phyloP scores from a whole-genome alignment of 2,113 vertebrate species.

The Uropsilus gracilis region DNA sequence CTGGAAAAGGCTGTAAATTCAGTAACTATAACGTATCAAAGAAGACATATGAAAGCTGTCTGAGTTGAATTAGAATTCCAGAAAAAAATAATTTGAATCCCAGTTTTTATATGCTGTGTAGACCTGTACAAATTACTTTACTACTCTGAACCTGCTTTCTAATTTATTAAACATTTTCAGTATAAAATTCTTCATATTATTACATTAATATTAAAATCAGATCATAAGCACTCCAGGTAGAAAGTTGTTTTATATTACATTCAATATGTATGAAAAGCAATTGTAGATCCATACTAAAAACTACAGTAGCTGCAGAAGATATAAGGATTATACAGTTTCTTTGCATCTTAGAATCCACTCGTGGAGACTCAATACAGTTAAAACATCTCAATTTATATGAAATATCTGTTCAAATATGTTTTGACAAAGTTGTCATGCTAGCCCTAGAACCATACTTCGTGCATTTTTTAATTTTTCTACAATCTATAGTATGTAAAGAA shows the following conservation, averaged over 20 bases:
- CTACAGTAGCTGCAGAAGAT: neutral
- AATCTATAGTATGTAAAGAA: neutral
- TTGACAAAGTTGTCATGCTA: neutral
- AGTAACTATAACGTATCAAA: neutral
- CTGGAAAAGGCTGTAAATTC: neutral
- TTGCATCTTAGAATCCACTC: neutral
- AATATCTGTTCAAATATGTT: neutral
- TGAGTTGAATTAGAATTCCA: neutral
- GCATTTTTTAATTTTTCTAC: neutral
- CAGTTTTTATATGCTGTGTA: neutral
- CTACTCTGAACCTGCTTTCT: neutral
- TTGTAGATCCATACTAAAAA: neutral
- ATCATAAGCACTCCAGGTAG: neutral
- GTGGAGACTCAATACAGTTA: neutral
- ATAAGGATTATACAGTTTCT: neutral
- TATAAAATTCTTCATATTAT: neutral
- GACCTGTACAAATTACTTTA: neutral
- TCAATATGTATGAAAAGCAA: neutral
- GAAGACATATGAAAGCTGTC: neutral
- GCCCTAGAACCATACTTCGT: accelerated
- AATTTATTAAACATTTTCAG: neutral
- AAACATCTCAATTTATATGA: neutral
- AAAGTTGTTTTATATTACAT: neutral
- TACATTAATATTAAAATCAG: neutral
- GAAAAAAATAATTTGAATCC: neutral